Evolutionary conservation across 2,888 invertebrate species (phyloP).

Genomic region (Harpagoxenus sublaevis): DNA sequence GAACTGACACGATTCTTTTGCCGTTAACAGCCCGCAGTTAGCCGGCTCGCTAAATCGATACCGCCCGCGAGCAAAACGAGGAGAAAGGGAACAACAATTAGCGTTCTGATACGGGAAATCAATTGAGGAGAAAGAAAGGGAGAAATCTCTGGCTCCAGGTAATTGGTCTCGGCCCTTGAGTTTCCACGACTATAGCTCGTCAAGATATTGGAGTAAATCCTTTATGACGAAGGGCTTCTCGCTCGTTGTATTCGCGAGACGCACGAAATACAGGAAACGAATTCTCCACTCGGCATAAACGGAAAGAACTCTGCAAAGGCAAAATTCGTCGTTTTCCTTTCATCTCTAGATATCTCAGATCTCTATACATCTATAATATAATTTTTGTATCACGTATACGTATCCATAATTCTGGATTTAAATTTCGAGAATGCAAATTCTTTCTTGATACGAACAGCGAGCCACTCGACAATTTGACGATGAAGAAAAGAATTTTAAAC

Average conservation of each 20-base stretch:
- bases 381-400: not conserved
- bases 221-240: conserved; percentile 47
- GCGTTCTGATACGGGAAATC: conserved; percentile 67
- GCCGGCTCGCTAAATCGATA: conserved; percentile 65
- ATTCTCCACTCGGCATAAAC: conserved; percentile 18
- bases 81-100: conserved; percentile 68
- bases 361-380: not conserved
- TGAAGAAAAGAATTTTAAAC: conserved; percentile 31
- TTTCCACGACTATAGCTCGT: conserved; percentile 48
- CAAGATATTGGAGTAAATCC: conserved; percentile 46
- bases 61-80: conserved; percentile 52
- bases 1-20: conserved; percentile 43
- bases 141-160: conserved; percentile 56
- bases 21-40: conserved; percentile 55
- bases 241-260: conserved; percentile 30
- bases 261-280: conserved; percentile 17
- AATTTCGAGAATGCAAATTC: not conserved
- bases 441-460: not conserved
- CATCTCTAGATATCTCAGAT: not conserved
- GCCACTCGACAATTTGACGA: conserved; percentile 20
- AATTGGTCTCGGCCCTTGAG: conserved; percentile 63
- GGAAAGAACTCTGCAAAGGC: not conserved
- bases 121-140: conserved; percentile 67
- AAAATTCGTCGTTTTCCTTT: not conserved
- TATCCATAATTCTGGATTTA: not conserved